phyloP scores from a whole-genome alignment of 1,140 invertebrate species.

The Drosophila sp. region DNA sequence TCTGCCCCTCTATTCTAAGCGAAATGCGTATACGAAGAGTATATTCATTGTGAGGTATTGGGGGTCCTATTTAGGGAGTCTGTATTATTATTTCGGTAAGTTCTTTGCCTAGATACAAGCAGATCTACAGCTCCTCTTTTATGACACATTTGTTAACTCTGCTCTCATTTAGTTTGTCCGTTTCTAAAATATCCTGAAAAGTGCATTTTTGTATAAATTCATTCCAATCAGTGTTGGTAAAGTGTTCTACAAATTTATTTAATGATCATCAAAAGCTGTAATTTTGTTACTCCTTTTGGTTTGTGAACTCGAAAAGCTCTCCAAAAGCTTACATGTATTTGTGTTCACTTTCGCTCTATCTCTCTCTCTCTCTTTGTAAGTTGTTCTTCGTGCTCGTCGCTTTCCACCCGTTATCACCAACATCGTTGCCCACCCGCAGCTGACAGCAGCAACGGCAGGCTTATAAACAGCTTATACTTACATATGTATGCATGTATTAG shows the following conservation, averaged over 20 bases:
- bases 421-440: neutral
- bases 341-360: neutral
- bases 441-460: slow-evolving; percentile 11
- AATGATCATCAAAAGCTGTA: neutral
- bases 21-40: neutral
- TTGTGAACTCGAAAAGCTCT: slow-evolving; percentile 18
- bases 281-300: no score
- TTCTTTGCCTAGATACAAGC: neutral
- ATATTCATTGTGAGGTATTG: neutral
- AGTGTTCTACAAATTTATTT: neutral
- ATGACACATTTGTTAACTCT: no score
- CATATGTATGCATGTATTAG: neutral
- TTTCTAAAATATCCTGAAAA: no score
- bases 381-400: neutral
- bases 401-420: neutral
- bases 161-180: no score
- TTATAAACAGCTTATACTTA: slow-evolving; percentile 17
- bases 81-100: neutral
- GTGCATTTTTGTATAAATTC: no score
- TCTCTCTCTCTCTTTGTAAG: no score
- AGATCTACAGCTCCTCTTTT: neutral
- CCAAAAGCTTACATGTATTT: slow-evolving; percentile 7
- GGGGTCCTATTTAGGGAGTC: slow-evolving; percentile 15
- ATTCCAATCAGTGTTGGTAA: no score
- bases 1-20: neutral